Evolutionary conservation across 2,888 invertebrate species (phyloP), one percentile per base, ranked within the genome.

Genomic region (Hanleya hanleyi): DNA sequence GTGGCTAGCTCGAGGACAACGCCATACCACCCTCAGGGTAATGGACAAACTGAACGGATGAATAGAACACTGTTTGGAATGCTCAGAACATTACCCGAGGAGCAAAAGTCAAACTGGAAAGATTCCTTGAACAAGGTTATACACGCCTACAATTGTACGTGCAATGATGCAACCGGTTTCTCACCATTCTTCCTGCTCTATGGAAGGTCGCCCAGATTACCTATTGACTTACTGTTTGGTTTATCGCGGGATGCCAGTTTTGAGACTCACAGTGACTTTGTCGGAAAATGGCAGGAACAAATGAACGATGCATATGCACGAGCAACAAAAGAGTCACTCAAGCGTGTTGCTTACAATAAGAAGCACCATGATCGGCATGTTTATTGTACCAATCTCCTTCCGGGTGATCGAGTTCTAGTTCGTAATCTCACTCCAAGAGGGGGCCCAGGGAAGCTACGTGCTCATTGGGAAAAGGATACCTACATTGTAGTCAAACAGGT

Each of bases 341-440:
- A 61, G 35, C 35, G 35, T 50, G 57, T 35, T 26, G 36, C 26
- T 33, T 22, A 47, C 26, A 41, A 61, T 9, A 73, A 70, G 65
- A 22, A 61, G n/a, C 35, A 47, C 29, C 29, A 73, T 47, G 73
- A 65, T 33, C 6, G 49, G 33, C 26, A 66, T 15, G 50, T 67
- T 2, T 36, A 35, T 36, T 50, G 36, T 7, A 33, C 36, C 0
- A 69, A 38, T 15, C 29, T 69, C 18, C 38, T 36, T 15, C 62
- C 66, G 15, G 75, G 70, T 35, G 74, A 74, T 50, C 35, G 62
- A 32, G 64, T 72, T n/a, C 9, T 72, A 7, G 64, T 49, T n/a
- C 5, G 49, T 7, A 33, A 49, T 6, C 33, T 67, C 4, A 37
- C 33, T 33, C 64, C 33, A 29, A 57, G 47, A 35, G 74, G 70